Evolutionary conservation across 2,797 vertebrate species (phyloP).

Genomic region (Cuniculus paca): DNA sequence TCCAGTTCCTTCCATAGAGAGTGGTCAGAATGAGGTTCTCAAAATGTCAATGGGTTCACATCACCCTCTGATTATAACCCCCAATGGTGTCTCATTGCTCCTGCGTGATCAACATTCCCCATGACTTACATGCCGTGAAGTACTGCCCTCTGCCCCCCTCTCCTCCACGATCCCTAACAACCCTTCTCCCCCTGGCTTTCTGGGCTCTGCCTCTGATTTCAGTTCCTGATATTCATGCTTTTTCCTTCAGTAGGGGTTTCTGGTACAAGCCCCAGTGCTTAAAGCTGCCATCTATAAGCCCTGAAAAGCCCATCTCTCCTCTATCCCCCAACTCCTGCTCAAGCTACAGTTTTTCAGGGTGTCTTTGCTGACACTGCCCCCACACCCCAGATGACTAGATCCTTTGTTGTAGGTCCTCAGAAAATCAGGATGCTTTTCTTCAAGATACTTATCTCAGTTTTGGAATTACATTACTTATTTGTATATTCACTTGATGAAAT

Average conservation of each 20-base stretch:
- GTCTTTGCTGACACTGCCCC: not conserved
- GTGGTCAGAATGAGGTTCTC: not conserved
- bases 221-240: not conserved
- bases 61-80: not conserved
- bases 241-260: not conserved
- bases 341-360: not conserved
- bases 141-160: rapidly evolving
- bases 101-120: not conserved
- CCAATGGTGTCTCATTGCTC: not conserved
- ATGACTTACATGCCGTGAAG: not conserved
- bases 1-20: not conserved
- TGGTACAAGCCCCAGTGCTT: not conserved
- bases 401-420: not conserved
- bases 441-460: not conserved
- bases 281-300: not conserved
- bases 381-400: not conserved
- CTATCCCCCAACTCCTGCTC: rapidly evolving
- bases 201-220: not conserved
- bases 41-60: not conserved
- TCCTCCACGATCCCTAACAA: too few species aligned
- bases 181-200: not conserved
- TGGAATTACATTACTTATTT: not conserved
- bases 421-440: not conserved
- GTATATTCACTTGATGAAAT: not conserved
- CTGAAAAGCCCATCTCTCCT: not conserved